Percentiles rank a stretch among this genome's conserved stretches.
Conservation (phyloP, 2,888 invertebrate species). For the Plagiodera versicolora region DNA sequence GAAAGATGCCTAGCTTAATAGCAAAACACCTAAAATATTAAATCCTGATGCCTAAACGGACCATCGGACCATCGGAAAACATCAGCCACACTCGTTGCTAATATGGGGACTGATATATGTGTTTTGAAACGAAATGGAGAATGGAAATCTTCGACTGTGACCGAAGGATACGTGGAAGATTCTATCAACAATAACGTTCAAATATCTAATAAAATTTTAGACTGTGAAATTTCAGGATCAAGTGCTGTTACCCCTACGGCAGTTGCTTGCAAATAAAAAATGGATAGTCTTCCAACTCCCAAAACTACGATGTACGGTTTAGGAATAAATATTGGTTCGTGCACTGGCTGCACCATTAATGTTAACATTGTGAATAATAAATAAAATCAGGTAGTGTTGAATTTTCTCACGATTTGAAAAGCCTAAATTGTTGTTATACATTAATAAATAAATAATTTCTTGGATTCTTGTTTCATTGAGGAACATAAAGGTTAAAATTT, state of each 20-base stretch:
- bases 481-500: no score
- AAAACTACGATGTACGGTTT: no score
- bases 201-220: background rate
- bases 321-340: no score
- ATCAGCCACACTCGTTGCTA: background rate
- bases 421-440: no score
- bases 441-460: no score
- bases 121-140: background rate
- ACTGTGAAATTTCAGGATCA: background rate
- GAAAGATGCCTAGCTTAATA: background rate
- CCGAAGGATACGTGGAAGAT: slow-evolving; percentile 6
- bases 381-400: no score
- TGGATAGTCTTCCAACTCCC: no score
- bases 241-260: background rate
- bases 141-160: slow-evolving; percentile 5
- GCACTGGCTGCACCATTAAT: no score
- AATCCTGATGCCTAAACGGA: slow-evolving; percentile 3
- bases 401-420: no score
- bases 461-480: no score
- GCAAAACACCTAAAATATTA: slow-evolving; percentile 1
- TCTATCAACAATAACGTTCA: background rate
- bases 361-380: no score
- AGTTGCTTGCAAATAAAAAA: no score
- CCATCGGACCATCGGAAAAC: background rate
- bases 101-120: background rate